Evolutionary conservation across 1,140 invertebrate genomes (phyloP).

Genomic region (Drosophila ananassae): DNA sequence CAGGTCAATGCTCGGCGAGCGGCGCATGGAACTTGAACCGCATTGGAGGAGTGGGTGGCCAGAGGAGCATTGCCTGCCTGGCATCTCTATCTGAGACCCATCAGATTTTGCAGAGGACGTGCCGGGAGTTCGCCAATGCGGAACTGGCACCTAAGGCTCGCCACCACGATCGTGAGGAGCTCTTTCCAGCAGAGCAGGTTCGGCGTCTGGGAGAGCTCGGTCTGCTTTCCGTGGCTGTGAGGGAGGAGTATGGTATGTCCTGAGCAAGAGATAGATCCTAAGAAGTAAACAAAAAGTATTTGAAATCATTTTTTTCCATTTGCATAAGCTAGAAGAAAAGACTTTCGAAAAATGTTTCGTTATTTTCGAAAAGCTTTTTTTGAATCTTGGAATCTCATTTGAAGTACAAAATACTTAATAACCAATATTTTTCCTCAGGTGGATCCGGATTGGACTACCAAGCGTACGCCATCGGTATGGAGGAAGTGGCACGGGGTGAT

Average conservation of each 20-base stretch:
- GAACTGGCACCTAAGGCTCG: constrained; percentile 94
- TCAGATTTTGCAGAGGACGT: constrained; percentile 96
- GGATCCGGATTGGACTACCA: constrained; percentile 93
- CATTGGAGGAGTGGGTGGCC: neutral
- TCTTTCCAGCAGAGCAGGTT: constrained; percentile 93
- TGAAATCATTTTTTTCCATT: neutral
- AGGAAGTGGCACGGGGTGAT: constrained; percentile 95
- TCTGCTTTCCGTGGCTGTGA: constrained; percentile 91
- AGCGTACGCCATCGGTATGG: constrained; percentile 96
- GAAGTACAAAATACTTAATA: too few species aligned
- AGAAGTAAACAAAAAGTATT: neutral
- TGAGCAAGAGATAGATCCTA: neutral
- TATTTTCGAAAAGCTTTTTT: neutral
- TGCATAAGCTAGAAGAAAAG: neutral
- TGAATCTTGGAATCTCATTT: too few species aligned
- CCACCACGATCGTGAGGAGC: constrained; percentile 92
- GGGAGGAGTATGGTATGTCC: constrained; percentile 89
- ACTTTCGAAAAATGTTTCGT: neutral
- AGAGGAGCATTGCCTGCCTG: constrained; percentile 86
- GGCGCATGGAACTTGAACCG: neutral
- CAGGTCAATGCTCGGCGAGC: constrained; percentile 53
- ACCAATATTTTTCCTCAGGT: constrained; percentile 32
- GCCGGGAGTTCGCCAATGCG: constrained; percentile 95
- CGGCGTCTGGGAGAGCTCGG: constrained; percentile 96
- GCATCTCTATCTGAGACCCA: constrained; percentile 93